Evolutionary conservation across 1,140 invertebrate genomes (phyloP), one percentile per base, ranked within the genome.

Genomic region (Platyscapa corneri): DNA sequence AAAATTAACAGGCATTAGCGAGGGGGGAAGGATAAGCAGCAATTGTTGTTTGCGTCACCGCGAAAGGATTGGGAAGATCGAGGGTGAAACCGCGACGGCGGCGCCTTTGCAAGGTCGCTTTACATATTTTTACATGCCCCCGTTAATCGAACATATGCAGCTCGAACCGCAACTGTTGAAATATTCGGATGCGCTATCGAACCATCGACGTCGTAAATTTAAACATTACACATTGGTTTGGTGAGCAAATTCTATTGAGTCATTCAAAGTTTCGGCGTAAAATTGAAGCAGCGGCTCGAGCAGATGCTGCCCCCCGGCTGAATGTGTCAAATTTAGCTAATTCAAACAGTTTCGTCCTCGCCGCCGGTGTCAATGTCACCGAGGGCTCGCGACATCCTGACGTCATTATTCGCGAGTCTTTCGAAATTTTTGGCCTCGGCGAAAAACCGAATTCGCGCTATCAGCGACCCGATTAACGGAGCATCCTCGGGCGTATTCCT

Each of bases 271-370:
- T 72, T 75, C 42, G 23, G 46, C 42, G 46, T 75, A 75, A 75
- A 39, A 67, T n/a, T 37, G 18, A 39, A 46, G 39, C 12, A 20
- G 34, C 23, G 12, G 18, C 67, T 16, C 6, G 7, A 20, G 67
- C 67, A 72, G 67, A 72, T 72, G 67, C 34, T 39, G 34, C 16
- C 34, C 30, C 67, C 39, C 16, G 67, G 16, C 2, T 20, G 23
- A 72, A 72, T 8, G 34, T 72, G 67, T 72, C 67, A 72, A 72
- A 72, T 72, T 72, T 39, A 72, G 34, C 34, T 23, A 39, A 72
- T 23, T 72, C 34, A 72, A 72, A 72, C 39, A 39, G 67, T 27
- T 72, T 14, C 67, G 32, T 14, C 12, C 5, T 46, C 1, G 16
- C 18, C 18, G 49, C 8, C 1, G 16, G 42, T 46, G 5, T 5